A percentile compares a stretch with the other conserved stretches of the same genome.
phyloP scores from a whole-genome alignment of 2,888 invertebrate species.

The Harpagoxenus sublaevis region DNA sequence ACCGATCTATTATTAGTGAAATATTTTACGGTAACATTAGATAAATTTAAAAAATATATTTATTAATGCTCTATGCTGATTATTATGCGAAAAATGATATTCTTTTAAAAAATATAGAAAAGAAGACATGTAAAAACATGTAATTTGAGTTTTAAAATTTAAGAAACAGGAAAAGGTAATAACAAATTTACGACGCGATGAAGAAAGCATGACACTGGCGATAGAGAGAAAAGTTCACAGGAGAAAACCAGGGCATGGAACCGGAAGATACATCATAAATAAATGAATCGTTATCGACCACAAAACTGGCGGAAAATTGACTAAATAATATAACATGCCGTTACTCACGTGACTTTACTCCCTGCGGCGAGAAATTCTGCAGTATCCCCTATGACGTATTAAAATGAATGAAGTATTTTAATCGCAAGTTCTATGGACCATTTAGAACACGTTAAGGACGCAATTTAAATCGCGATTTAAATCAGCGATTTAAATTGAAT shows the following conservation, averaged over 20 bases:
- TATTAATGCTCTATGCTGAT: not conserved
- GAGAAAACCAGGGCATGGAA: constrained; percentile 32
- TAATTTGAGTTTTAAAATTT: constrained; percentile 19
- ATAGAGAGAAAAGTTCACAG: constrained; percentile 39
- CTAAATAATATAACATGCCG: constrained; percentile 42
- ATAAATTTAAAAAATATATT: not conserved
- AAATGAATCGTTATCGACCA: constrained; percentile 35
- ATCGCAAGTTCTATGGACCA: constrained; percentile 2
- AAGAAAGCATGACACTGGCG: constrained; percentile 23
- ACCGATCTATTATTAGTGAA: not conserved
- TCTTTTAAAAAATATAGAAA: not conserved
- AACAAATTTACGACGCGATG: constrained; percentile 19
- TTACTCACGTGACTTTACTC: constrained; percentile 27
- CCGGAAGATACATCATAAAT: constrained; percentile 40
- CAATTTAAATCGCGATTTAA: not conserved
- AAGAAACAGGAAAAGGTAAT: constrained; percentile 6
- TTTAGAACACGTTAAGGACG: not conserved
- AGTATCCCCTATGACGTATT: constrained; percentile 18
- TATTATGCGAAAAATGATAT: not conserved
- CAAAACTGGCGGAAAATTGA: constrained; percentile 49
- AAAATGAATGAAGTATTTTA: constrained; percentile 25
- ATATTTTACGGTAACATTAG: not conserved
- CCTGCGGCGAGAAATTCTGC: constrained; percentile 21
- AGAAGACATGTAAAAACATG: not conserved
- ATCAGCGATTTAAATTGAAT: not conserved